phyloP scores from a whole-genome alignment of 1,140 invertebrate species.

The Euwallacea fornicatus region DNA sequence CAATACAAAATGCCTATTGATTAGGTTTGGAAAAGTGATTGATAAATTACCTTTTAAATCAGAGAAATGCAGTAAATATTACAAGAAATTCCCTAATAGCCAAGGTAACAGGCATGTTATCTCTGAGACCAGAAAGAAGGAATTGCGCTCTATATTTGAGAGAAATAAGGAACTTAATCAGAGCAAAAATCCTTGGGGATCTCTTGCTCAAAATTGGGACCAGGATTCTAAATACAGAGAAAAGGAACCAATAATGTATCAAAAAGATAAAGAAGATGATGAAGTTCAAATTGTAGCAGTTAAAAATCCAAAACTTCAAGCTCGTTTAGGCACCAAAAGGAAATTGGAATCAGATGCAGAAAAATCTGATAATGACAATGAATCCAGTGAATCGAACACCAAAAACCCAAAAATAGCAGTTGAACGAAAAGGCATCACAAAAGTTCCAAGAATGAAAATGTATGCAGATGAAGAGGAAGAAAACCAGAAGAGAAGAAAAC shows the following conservation, averaged over 20 bases:
- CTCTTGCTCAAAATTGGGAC: conserved; percentile 69
- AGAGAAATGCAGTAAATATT: conserved; percentile 66
- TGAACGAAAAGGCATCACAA: conserved; percentile 54
- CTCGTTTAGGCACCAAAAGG: conserved; percentile 53
- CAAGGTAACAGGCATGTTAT: conserved; percentile 48
- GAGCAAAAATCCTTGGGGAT: conserved; percentile 72
- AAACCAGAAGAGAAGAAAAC: conserved; percentile 57
- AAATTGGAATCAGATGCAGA: conserved; percentile 36
- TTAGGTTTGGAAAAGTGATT: conserved; percentile 71
- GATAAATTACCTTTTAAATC: conserved; percentile 65
- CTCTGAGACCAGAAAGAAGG: conserved; percentile 55
- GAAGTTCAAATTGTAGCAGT: conserved; percentile 34
- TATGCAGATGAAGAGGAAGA: conserved; percentile 84
- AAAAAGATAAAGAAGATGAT: conserved; percentile 13
- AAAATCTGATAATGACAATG: conserved; percentile 49
- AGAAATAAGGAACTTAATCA: conserved; percentile 53
- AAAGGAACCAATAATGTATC: conserved; percentile 33
- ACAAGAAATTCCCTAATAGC: conserved; percentile 63
- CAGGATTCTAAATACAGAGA: conserved; percentile 58
- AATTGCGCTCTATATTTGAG: conserved; percentile 55
- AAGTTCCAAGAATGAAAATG: conserved; percentile 77
- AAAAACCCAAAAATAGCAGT: neutral
- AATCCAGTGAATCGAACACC: neutral
- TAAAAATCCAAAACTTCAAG: conserved; percentile 52
- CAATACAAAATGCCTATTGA: conserved; percentile 68